phyloP scores from a whole-genome alignment of 2,888 invertebrate species.

The Junonia oenone region DNA sequence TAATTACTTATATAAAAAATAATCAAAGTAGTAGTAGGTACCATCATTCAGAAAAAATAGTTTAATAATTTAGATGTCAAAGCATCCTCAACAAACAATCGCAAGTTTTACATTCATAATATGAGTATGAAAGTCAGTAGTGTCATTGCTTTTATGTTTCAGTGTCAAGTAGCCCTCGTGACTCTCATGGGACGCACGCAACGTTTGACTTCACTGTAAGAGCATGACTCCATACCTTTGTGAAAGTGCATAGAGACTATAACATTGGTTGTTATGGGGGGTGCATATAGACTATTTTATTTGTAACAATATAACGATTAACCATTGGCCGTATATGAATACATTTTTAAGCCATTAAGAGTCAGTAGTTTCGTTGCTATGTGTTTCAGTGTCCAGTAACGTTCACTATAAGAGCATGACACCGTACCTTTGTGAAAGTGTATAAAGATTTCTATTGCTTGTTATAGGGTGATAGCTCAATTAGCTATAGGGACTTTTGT shows the following conservation, averaged over 20 bases:
- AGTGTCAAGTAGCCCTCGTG: conserved; percentile 24
- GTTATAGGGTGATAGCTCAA: not conserved
- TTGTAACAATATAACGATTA: no score
- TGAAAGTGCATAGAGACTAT: not conserved
- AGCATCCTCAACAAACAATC: no score
- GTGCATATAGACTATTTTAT: not conserved
- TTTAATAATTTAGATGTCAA: no score
- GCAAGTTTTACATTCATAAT: no score
- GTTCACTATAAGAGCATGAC: conserved; percentile 3
- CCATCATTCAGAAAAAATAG: no score
- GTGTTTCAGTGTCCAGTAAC: no score
- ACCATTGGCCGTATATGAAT: no score
- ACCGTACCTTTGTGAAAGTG: not conserved
- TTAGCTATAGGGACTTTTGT: not conserved
- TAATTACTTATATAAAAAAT: no score
- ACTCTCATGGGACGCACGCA: conserved; percentile 12
- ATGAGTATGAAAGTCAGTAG: no score
- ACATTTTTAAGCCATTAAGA: no score
- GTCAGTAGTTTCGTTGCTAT: no score
- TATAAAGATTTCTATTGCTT: not conserved
- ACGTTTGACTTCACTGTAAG: conserved; percentile 1
- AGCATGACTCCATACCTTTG: conserved; percentile 1
- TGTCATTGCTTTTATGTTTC: conserved; percentile 20
- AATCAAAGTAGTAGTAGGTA: no score
- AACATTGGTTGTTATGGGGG: not conserved